These are phyloP conservation scores for Thymallus thymallus DNA, from an alignment of 2,113 vertebrate genomes.

Conservation along the genomic window DNA sequence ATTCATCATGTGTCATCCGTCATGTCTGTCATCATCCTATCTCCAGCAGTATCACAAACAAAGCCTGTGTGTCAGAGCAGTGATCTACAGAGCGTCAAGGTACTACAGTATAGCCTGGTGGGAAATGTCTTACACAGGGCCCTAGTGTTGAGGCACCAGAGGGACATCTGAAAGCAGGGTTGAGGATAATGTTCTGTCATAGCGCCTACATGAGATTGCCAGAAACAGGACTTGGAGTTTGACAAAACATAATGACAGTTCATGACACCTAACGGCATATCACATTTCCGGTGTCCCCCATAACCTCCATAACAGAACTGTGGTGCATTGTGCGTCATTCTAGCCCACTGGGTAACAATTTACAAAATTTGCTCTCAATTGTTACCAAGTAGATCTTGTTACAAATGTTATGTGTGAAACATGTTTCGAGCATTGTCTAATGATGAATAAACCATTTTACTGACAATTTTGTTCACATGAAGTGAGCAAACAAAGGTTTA, in stretches of 20 bases:
- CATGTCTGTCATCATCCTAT: constrained; percentile 55
- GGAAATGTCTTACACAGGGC: background rate
- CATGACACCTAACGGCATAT: too few relatives aligned
- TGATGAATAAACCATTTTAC: constrained; percentile 40
- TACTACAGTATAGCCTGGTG: constrained; percentile 14
- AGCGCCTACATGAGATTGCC: background rate
- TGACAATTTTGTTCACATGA: constrained; percentile 43
- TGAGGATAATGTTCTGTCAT: background rate
- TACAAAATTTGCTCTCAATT: constrained; percentile 47
- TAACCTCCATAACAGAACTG: background rate
- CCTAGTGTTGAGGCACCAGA: background rate
- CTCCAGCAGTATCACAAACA: constrained; percentile 48
- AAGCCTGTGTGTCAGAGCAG: constrained; percentile 26
- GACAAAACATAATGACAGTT: background rate
- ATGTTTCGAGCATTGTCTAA: constrained; percentile 39
- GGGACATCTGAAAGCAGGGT: background rate
- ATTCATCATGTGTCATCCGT: constrained; percentile 66
- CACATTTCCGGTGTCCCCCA: background rate
- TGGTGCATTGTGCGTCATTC: background rate
- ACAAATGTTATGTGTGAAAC: constrained; percentile 33
- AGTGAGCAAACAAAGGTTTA: constrained; percentile 35
- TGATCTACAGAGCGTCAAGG: constrained; percentile 23
- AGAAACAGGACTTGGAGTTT: background rate
- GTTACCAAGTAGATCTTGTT: constrained; percentile 48
- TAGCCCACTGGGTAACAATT: constrained; percentile 8